Evolutionary conservation across 2,888 invertebrate species (phyloP).

Genomic region (Catocala sponsa): DNA sequence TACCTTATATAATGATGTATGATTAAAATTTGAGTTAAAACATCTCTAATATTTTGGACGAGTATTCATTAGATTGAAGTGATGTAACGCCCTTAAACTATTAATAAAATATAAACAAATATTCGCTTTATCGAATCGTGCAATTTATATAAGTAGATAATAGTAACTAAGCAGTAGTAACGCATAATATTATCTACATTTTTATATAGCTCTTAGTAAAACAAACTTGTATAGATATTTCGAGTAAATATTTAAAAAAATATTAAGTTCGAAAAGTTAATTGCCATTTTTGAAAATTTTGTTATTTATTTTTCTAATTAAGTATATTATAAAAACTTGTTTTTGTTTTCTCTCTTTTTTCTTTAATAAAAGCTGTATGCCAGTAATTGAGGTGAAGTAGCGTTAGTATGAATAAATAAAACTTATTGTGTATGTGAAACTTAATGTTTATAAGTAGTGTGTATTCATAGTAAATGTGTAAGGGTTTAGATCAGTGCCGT

Average conservation of each 20-base stretch:
- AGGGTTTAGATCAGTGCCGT: slow-evolving; percentile 79
- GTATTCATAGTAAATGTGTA: slow-evolving; percentile 82
- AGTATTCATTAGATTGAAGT: slow-evolving; percentile 23
- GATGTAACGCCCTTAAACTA: slow-evolving; percentile 50
- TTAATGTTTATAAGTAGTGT: slow-evolving; percentile 76
- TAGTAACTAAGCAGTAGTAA: slow-evolving; percentile 74
- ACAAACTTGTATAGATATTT: slow-evolving; percentile 68
- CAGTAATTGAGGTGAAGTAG: slow-evolving; percentile 80
- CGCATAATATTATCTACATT: slow-evolving; percentile 71
- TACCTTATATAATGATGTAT: too few species aligned
- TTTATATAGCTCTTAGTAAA: slow-evolving; percentile 53
- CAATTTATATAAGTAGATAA: slow-evolving; percentile 84
- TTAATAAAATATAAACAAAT: slow-evolving; percentile 62
- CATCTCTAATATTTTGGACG: not conserved
- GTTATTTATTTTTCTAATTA: slow-evolving; percentile 86
- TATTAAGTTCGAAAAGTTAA: slow-evolving; percentile 54
- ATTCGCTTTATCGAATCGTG: slow-evolving; percentile 86
- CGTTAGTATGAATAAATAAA: slow-evolving; percentile 62
- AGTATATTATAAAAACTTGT: slow-evolving; percentile 62
- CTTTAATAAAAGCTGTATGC: slow-evolving; percentile 74
- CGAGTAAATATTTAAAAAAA: slow-evolving; percentile 48
- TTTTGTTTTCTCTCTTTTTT: slow-evolving; percentile 66
- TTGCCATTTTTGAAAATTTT: slow-evolving; percentile 76
- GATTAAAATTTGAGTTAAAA: not conserved
- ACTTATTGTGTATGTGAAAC: slow-evolving; percentile 74